Evolutionary conservation across 2,113 vertebrate species (phyloP).

Genomic region (Arenaria interpres): DNA sequence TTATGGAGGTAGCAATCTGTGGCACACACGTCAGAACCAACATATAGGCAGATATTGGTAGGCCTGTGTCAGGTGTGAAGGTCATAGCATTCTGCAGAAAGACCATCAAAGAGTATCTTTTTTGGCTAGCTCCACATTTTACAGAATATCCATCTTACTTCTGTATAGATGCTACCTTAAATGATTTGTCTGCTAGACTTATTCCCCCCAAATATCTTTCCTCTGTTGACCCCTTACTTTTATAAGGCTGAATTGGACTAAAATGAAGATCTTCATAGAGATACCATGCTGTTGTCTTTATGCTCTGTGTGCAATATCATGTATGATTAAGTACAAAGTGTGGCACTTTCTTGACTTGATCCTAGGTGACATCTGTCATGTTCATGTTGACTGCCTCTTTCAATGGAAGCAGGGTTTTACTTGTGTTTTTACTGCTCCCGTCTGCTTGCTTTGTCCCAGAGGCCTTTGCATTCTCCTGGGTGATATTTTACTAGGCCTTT

Average conservation of each 20-base stretch:
- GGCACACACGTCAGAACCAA: not conserved
- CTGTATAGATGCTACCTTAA: not conserved
- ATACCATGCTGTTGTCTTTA: not conserved
- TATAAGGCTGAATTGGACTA: not conserved
- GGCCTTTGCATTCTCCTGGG: not conserved
- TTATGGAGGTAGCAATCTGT: not conserved
- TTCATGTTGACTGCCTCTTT: not conserved
- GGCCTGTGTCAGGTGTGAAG: not conserved
- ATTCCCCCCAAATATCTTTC: not conserved
- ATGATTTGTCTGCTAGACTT: not conserved
- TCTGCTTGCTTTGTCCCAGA: not conserved
- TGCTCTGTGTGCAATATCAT: not conserved
- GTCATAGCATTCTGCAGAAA: not conserved
- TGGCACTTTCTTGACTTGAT: not conserved
- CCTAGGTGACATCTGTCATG: not conserved
- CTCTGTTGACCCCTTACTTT: not conserved
- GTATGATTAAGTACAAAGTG: not conserved
- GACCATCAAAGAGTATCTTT: too few relatives aligned
- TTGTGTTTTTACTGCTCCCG: not conserved
- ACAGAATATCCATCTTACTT: not conserved
- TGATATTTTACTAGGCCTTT: not conserved
- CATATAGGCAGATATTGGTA: not conserved
- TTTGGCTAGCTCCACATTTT: not conserved
- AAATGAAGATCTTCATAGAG: not conserved
- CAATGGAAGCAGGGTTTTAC: not conserved